phyloP scores from a whole-genome alignment of 2,888 invertebrate genomes.

The Chloromyia formosa region DNA sequence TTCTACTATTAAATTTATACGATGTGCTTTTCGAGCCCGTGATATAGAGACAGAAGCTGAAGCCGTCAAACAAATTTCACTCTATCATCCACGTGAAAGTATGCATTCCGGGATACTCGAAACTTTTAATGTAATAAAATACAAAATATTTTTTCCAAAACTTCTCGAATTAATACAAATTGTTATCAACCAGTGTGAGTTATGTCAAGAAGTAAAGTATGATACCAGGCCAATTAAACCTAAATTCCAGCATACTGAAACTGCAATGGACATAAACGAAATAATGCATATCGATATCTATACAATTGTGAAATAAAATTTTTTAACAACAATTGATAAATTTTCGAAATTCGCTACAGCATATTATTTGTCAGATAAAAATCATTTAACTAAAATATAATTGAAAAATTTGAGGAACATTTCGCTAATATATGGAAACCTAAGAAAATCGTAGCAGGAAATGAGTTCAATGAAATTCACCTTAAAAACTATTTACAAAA shows the following conservation, averaged over 20 bases:
- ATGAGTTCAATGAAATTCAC: background rate
- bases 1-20: constrained; percentile 41
- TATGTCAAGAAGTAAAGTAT: constrained; percentile 50
- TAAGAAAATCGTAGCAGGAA: background rate
- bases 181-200: constrained; percentile 49
- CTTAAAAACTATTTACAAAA: background rate
- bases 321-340: constrained; percentile 45
- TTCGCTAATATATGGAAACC: constrained; percentile 1
- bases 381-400: constrained; percentile 40
- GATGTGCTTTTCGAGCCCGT: constrained; percentile 34
- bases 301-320: constrained; percentile 18
- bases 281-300: constrained; percentile 38
- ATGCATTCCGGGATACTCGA: constrained; percentile 45
- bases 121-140: constrained; percentile 47
- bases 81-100: constrained; percentile 49
- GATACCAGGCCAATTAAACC: constrained; percentile 47
- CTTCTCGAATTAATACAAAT: constrained; percentile 48
- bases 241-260: constrained; percentile 48
- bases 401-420: constrained; percentile 33
- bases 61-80: constrained; percentile 46
- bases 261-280: constrained; percentile 5
- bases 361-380: constrained; percentile 33
- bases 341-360: constrained; percentile 41
- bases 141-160: constrained; percentile 46
- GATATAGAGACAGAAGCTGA: constrained; percentile 48